These are phyloP conservation scores for Columbina picui DNA, from an alignment of 2,113 vertebrate genomes.

Conservation along the genomic window DNA sequence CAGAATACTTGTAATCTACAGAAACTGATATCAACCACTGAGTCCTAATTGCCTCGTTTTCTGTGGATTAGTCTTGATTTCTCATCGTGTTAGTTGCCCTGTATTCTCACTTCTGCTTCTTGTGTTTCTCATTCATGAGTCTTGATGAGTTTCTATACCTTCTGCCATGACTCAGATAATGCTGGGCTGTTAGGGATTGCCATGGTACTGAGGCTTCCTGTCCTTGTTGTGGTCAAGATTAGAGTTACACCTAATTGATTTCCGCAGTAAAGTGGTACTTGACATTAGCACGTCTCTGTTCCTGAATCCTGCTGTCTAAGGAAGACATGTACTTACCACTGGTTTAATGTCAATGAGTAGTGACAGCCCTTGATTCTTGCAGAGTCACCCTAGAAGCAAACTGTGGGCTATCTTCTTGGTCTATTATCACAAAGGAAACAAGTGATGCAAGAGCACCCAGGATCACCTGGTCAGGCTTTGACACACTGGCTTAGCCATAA, in stretches of 20 bases:
- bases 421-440: not conserved
- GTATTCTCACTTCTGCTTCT: not conserved
- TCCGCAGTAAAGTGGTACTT: not conserved
- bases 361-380: not conserved
- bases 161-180: not conserved
- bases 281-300: not conserved
- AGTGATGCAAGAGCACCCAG: not conserved
- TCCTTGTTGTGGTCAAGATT: not conserved
- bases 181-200: not conserved
- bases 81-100: not conserved
- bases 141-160: not conserved
- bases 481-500: not conserved
- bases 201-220: not conserved
- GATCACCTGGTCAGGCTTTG: not conserved
- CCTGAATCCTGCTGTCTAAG: not conserved
- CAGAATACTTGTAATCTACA: not conserved
- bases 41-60: not conserved
- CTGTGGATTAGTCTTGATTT: not conserved
- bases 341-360: not conserved
- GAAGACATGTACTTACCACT: not conserved
- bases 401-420: fast-evolving
- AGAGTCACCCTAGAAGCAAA: not conserved
- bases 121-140: not conserved
- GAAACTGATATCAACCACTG: not conserved
- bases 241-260: not conserved